Base-by-base conservation (phyloP, 2,797 vertebrate genomes). In the Enteromius radiatus region DNA sequence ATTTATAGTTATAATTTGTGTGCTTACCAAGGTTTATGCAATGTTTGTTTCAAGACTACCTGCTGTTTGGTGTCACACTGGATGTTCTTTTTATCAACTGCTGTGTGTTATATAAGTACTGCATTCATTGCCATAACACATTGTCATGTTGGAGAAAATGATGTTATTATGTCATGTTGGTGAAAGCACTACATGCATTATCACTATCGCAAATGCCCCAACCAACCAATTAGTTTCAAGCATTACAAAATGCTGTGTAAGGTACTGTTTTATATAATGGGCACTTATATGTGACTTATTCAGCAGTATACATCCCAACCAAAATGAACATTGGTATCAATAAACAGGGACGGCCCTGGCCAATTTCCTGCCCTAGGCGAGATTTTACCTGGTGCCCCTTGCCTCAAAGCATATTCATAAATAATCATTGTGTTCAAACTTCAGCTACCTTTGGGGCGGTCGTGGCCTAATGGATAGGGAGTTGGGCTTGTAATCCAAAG, bases 31-130 rank as follows among this genome's bases (percentile, higher is more conserved):
- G 47, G 56, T 31, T 59, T 31, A 3, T 56, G 64, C 41, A 23
- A 21, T 49, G 14, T 28, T 54, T 38, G 15, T 79, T 68, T 79
- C n/a, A 28, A 45, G 78, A 15, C 36, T 43, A 2, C 36, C 17
- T 70, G 11, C 65, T 59, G 65, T 70, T 56, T 69, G 65, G 49
- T n/a, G 49, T 61, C 49, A 61, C 6, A 15, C 2, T 4, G 31
- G 47, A 38, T 0, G 11, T 54, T 68, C 23, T 47, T 78, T 68
- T 78, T 68, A 78, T 78, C 33, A 47, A 21, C 47, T n/a, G 15
- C 10, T 76, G 45, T 70, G 17, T 47, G 7, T 54, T 68, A 38
- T 19, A 12, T 19, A 56, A 69, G 41, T 17, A 59, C 3, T 69
- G 15, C 33, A 43, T 69, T 28, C 6, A 79, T 12, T 56, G n/a